Evolutionary conservation across 2,113 vertebrate genomes (phyloP).

Genomic region (Petroica traversi): DNA sequence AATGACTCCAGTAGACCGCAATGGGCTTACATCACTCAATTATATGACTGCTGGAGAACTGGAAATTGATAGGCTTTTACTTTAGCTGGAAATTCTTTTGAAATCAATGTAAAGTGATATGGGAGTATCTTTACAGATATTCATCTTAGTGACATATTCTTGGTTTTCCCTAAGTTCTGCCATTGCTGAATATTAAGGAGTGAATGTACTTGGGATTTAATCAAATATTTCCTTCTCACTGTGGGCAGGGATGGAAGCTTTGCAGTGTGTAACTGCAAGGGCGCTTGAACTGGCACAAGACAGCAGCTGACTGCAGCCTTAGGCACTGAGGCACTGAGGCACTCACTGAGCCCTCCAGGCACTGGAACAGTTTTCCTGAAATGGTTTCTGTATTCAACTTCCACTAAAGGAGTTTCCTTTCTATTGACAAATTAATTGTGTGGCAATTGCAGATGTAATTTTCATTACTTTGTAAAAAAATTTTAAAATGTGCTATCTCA

Average conservation of each 20-base stretch:
- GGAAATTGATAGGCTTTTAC: background rate
- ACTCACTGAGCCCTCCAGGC: no score
- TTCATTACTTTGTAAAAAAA: background rate
- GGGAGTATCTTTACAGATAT: background rate
- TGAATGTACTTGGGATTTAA: background rate
- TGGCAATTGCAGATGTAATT: background rate
- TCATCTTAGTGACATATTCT: background rate
- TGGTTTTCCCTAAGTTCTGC: background rate
- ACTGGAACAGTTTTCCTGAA: background rate
- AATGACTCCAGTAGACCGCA: conserved; percentile 22
- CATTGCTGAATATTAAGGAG: background rate
- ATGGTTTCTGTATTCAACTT: background rate
- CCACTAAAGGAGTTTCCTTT: background rate
- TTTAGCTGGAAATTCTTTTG: background rate
- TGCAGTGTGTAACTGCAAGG: background rate
- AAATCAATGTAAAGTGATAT: background rate
- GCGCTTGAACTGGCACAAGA: background rate
- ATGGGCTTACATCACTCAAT: background rate
- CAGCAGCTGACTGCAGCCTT: rapidly evolving
- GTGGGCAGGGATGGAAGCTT: background rate
- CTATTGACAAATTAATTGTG: background rate
- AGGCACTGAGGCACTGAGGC: no score
- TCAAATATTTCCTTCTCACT: background rate
- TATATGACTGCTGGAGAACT: background rate
- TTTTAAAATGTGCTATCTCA: background rate